These are phyloP conservation scores for Leptinotarsa lineolata DNA, from an alignment of 1,140 invertebrate species.

Conservation along the genomic window DNA sequence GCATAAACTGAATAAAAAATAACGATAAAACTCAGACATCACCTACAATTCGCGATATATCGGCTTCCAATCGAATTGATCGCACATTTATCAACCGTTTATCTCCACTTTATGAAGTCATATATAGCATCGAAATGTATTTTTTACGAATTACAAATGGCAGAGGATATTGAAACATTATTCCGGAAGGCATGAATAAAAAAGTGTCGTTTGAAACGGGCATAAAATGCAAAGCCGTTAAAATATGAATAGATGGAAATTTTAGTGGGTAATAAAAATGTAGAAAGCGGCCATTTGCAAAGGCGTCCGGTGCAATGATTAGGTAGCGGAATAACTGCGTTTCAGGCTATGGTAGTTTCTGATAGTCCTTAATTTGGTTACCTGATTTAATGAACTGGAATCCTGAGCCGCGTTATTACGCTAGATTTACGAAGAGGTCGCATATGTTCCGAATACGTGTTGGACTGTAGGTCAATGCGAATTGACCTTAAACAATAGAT, in stretches of 20 bases:
- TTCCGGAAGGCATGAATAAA: constrained; percentile 3
- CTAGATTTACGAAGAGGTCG: too few relatives aligned
- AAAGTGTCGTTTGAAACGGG: constrained; percentile 4
- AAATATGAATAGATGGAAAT: constrained; percentile 12
- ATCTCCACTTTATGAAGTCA: background rate
- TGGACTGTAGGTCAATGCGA: too few relatives aligned
- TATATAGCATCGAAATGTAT: background rate
- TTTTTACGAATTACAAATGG: constrained; percentile 6
- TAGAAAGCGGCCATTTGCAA: background rate
- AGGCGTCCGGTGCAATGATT: background rate
- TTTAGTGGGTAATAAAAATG: constrained; percentile 17
- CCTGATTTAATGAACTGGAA: background rate
- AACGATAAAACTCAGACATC: background rate
- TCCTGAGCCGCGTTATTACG: too few relatives aligned
- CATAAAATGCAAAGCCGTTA: constrained; percentile 18
- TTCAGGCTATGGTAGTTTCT: background rate
- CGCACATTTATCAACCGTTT: background rate
- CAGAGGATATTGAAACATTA: background rate
- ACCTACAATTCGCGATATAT: background rate
- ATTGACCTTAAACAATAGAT: too few relatives aligned
- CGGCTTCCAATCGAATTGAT: background rate
- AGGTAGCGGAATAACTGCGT: background rate
- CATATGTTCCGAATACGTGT: too few relatives aligned
- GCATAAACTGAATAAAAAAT: background rate
- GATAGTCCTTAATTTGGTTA: background rate